Conservation (phyloP, 2,888 invertebrate genomes). For the Fragum fragum region DNA sequence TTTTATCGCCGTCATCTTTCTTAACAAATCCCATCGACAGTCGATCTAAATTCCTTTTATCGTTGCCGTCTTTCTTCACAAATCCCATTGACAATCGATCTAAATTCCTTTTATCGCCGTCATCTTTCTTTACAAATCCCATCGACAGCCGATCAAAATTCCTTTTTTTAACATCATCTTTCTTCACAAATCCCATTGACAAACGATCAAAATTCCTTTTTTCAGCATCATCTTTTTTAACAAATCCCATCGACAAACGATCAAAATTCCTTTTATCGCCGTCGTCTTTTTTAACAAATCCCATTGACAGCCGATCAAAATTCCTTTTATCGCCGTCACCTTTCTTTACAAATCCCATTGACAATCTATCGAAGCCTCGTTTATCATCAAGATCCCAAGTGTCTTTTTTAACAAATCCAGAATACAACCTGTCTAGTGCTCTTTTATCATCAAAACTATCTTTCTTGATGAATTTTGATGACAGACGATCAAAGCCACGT, state of each 20-base stretch:
- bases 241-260: constrained; percentile 22
- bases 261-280: constrained; percentile 36
- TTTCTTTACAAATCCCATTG: constrained; percentile 26
- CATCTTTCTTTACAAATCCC: constrained; percentile 46
- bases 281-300: constrained; percentile 46
- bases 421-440: constrained; percentile 23
- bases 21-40: constrained; percentile 35
- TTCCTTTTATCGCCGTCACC: constrained; percentile 22
- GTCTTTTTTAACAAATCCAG: constrained; percentile 32
- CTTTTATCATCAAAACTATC: constrained; percentile 23
- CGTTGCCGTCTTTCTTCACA: constrained; percentile 25
- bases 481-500: constrained; percentile 32
- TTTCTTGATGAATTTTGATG: constrained; percentile 37
- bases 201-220: constrained; percentile 41
- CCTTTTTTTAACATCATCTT: constrained; percentile 26
- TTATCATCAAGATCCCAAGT: background rate
- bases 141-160: constrained; percentile 36
- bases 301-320: constrained; percentile 33
- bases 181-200: constrained; percentile 40
- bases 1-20: constrained; percentile 28
- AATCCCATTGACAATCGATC: constrained; percentile 31
- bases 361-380: constrained; percentile 13
- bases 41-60: constrained; percentile 23
- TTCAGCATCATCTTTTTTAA: constrained; percentile 15
- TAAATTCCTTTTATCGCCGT: constrained; percentile 25